Percentiles rank a stretch among this genome's conserved stretches.
phyloP scores from a whole-genome alignment of 2,797 vertebrate genomes.

The Zenarchopterus dispar region DNA sequence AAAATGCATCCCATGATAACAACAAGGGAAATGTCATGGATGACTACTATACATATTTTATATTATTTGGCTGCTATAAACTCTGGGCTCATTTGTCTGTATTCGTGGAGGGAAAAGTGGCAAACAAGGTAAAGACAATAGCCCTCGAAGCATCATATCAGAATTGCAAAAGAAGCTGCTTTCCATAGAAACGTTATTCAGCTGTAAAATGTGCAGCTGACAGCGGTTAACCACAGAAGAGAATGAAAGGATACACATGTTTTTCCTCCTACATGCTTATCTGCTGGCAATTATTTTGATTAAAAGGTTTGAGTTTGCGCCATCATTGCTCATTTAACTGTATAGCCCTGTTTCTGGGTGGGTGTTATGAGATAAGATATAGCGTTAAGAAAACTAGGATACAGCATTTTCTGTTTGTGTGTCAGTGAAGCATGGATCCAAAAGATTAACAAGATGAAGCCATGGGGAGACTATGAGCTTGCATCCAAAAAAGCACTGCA shows the following conservation, averaged over 20 bases:
- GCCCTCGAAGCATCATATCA: too few relatives aligned
- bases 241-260: too few relatives aligned
- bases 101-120: conserved; percentile 19
- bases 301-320: too few relatives aligned
- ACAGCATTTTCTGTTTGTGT: conserved; percentile 28
- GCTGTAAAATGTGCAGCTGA: conserved; percentile 13
- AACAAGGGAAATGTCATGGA: conserved; percentile 31
- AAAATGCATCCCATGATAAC: conserved; percentile 40
- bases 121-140: not conserved
- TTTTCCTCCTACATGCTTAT: too few relatives aligned
- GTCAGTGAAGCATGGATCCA: conserved; percentile 25
- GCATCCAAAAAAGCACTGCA: conserved; percentile 39
- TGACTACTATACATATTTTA: conserved; percentile 42
- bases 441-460: conserved; percentile 43
- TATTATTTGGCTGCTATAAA: conserved; percentile 42
- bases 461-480: conserved; percentile 41
- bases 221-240: not conserved
- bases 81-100: conserved; percentile 12
- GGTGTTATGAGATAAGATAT: conserved; percentile 18
- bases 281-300: too few relatives aligned
- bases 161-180: too few relatives aligned
- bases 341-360: not conserved
- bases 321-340: too few relatives aligned
- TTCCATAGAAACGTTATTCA: too few relatives aligned
- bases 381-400: conserved; percentile 29